Evolutionary conservation across 2,113 vertebrate species (phyloP).

Genomic region (Tonatia bakeri): DNA sequence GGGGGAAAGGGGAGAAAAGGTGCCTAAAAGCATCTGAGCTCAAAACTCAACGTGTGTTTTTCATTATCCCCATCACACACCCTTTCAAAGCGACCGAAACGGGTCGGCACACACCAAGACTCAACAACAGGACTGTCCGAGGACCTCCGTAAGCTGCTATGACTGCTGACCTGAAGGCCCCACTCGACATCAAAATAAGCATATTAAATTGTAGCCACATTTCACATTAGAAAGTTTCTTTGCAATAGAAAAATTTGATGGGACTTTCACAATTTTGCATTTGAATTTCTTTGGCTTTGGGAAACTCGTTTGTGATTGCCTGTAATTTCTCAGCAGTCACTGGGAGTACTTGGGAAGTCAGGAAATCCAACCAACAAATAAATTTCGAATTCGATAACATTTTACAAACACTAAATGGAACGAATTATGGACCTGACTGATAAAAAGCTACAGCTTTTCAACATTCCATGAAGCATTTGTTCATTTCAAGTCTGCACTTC

Average conservation of each 20-base stretch:
- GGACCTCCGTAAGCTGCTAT: background rate
- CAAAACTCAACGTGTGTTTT: background rate
- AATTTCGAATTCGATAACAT: background rate
- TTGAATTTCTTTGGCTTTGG: background rate
- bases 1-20: background rate
- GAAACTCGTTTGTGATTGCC: background rate
- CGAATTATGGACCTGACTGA: background rate
- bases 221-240: background rate
- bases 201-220: background rate
- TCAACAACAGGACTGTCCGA: background rate
- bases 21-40: background rate
- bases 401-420: background rate
- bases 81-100: background rate
- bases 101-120: background rate
- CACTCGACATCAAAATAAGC: background rate
- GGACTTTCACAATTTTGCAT: background rate
- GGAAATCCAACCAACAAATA: constrained; percentile 12
- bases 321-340: background rate
- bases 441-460: background rate
- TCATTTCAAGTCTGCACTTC: background rate
- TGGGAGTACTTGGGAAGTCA: background rate
- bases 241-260: background rate
- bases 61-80: background rate
- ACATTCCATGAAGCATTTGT: background rate
- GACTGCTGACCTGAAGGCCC: background rate